Base-by-base conservation (phyloP, 2,888 invertebrate species). In the Sycophila texana region DNA sequence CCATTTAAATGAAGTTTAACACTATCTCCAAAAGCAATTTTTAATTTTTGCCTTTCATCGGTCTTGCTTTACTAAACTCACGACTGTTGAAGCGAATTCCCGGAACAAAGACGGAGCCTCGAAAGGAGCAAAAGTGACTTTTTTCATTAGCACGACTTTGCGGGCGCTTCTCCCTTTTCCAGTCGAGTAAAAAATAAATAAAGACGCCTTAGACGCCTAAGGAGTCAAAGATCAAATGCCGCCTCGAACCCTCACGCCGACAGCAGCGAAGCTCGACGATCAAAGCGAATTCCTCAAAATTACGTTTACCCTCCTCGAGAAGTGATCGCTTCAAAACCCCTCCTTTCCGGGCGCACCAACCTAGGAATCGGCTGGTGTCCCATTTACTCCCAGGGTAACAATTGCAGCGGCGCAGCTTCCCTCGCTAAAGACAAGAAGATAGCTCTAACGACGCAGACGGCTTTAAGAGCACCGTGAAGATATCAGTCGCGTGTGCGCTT, bases 401-500 rank as follows among this genome's bases (percentile, higher is more conserved):
- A 53, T 53, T 53, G 53, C 53, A n/a, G 53, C n/a, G 53, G 53
- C 16, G 53, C 53, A 53, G 53, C 53, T 61, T 61, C 61, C 13
- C 58, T 16, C 58, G 63, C 20, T 60, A 22, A 61, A 72, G 60
- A 72, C 58, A 72, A 61, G 72, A 61, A 72, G 66, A 30, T n/a
- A 57, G 30, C 22, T 51, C 57, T 61, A 75, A 68, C 68, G 75
- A 61, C 68, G 68, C 18, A 0, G 57, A 4, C 14, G 57, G 30
- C 18, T 22, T 39, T 53, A 61, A 68, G 68, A 63, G 47, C 26
- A 30, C 13, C 13, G 26, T n/a, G 39, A 70, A 71, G 79, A 71
- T 74, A 79, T 75, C 66, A 51, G n/a, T 30, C 70, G 63, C 55
- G 39, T 20, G 47, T 49, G 30, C 20, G 63, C 63, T n/a, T 61